Conservation (phyloP, 2,797 vertebrate genomes). For the Melanotaenia parkinsoni region DNA sequence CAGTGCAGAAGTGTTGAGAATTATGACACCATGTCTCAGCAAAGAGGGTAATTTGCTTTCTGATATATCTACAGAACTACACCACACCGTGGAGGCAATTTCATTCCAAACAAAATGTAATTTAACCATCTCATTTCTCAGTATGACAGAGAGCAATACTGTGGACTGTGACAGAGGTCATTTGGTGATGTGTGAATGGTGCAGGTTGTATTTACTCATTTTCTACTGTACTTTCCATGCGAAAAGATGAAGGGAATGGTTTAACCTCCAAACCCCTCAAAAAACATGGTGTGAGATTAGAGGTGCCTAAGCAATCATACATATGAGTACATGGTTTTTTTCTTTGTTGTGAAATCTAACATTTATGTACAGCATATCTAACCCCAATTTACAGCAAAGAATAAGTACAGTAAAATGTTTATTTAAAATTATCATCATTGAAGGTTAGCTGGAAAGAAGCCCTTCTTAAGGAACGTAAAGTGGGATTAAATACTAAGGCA, state of each 20-base stretch:
- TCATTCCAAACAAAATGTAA: constrained; percentile 39
- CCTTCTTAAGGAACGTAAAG: background rate
- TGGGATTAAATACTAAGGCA: background rate
- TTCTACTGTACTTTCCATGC: constrained; percentile 13
- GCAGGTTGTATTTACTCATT: constrained; percentile 8
- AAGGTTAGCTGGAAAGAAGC: background rate
- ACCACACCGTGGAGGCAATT: constrained; percentile 19
- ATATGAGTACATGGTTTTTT: background rate
- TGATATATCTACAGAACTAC: constrained; percentile 47
- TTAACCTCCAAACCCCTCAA: constrained; percentile 7
- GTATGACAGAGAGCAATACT: constrained; percentile 46
- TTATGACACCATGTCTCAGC: constrained; percentile 36
- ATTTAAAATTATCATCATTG: background rate
- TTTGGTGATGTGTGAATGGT: constrained; percentile 15
- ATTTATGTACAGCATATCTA: constrained; percentile 1
- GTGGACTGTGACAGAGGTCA: constrained; percentile 37
- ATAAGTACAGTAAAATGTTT: background rate
- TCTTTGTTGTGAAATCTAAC: constrained; percentile 28
- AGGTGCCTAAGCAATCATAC: constrained; percentile 11
- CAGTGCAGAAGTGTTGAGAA: constrained; percentile 27
- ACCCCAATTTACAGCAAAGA: background rate
- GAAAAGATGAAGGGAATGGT: constrained; percentile 26
- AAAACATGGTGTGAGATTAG: constrained; percentile 28
- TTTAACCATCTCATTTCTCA: constrained; percentile 48
- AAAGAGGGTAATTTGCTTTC: constrained; percentile 45